Conservation (phyloP, 2,797 vertebrate species). For the Uromys caudimaculatus region DNA sequence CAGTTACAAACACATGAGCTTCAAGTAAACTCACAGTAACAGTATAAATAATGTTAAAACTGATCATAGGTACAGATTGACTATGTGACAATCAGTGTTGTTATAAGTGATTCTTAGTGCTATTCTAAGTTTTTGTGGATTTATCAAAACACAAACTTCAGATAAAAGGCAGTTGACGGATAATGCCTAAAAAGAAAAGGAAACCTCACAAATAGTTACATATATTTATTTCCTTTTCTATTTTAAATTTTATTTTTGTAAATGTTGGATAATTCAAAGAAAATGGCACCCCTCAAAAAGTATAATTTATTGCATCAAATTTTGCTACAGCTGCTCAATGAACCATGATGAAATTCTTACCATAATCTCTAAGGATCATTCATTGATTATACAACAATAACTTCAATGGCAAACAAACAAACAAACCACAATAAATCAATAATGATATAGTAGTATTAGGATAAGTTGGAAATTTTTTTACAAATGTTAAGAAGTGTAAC, state of each 20-base stretch:
- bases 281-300: neutral
- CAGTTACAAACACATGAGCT: neutral
- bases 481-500: neutral
- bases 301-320: neutral
- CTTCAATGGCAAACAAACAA: neutral
- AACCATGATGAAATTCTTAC: neutral
- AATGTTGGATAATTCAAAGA: neutral
- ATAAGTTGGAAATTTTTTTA: neutral
- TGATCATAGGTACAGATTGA: neutral
- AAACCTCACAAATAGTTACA: neutral
- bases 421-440: neutral
- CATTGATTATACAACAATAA: neutral
- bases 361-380: neutral
- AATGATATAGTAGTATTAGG: neutral
- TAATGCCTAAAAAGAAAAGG: no score
- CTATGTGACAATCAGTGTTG: accelerated
- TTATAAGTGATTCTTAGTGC: neutral
- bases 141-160: neutral
- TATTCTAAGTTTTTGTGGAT: neutral
- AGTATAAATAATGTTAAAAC: no score
- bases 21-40: neutral
- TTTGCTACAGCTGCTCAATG: neutral
- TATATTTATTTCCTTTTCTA: neutral
- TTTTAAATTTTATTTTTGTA: neutral
- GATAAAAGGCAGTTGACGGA: neutral